phyloP scores from a whole-genome alignment of 2,113 vertebrate species.

The Daubentonia madagascariensis region DNA sequence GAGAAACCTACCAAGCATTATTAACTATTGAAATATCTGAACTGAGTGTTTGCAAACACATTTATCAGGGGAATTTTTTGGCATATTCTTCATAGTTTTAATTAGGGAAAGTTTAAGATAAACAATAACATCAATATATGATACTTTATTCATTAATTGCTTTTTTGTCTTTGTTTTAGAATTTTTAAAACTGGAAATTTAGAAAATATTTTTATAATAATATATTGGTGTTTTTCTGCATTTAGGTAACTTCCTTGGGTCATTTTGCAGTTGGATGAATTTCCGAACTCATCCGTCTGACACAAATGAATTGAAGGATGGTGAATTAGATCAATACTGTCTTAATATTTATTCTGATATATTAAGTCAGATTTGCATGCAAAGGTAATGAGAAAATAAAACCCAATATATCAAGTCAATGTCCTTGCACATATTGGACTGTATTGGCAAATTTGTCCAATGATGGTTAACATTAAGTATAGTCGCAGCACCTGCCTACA shows the following conservation, averaged over 20 bases:
- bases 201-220: neutral
- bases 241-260: neutral
- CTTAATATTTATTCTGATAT: conserved; percentile 2
- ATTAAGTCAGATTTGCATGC: neutral
- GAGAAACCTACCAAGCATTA: neutral
- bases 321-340: neutral
- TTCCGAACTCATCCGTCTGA: neutral
- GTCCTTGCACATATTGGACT: neutral
- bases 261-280: neutral
- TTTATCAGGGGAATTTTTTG: neutral
- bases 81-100: neutral
- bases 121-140: neutral
- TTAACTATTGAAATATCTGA: neutral
- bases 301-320: neutral
- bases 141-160: neutral
- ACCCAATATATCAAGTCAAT: neutral
- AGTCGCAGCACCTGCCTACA: neutral
- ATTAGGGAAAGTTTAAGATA: neutral
- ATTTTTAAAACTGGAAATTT: neutral
- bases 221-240: neutral
- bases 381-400: neutral
- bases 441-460: neutral
- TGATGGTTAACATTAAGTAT: neutral
- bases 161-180: neutral
- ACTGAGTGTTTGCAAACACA: neutral